Base-by-base conservation (phyloP, 2,888 invertebrate genomes). In the Mongoloraphidia duomilia region DNA sequence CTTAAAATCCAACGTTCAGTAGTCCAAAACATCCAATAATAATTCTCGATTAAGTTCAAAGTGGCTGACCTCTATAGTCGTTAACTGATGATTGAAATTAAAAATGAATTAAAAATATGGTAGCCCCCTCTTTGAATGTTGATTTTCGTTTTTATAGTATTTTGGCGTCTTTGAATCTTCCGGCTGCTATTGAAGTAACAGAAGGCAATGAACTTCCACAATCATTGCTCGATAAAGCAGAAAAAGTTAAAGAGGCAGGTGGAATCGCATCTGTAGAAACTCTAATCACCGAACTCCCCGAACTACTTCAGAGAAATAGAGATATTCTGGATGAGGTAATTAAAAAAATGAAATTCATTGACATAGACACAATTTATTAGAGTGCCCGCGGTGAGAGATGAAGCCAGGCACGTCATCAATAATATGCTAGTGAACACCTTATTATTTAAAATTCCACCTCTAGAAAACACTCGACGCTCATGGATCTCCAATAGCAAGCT, bases 291-390 rank as follows among this genome's bases (percentile, higher is more conserved):
- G 94, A 96, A 62, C 72, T 98, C 56, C 98, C 97, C 0, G 88
- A 89, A 53, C 73, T 93, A 55, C 75, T 96, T 58, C 84, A 85
- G 66, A 76, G 97, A 53, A 98, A 98, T 71, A 82, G 80, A 55
- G 92, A 98, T 67, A 94, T 98, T 59, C 75, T 98, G 2, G 86
- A 93, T 65, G 97, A 97, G 78, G 86, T 85, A 63, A 53, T 40
- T 42, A 46, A 42, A 36, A 11, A 14, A 3, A 33, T 10, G 10
- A 34, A 13, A 26, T 14, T 11, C 44, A 17, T 8, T 47, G 8
- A 13, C 12, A 37, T 12, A 1, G 37, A 12, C 36, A 36, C 11
- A 39, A 49, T 14, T 49, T 4, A 47, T n/a, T n/a, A n/a, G n/a
- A n/a, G n/a, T n/a, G n/a, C n/a, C n/a, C n/a, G n/a, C n/a, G n/a